Conservation (phyloP, 37 sponge, comb jelly and placozoan species). For the Tethya wilhelma region DNA sequence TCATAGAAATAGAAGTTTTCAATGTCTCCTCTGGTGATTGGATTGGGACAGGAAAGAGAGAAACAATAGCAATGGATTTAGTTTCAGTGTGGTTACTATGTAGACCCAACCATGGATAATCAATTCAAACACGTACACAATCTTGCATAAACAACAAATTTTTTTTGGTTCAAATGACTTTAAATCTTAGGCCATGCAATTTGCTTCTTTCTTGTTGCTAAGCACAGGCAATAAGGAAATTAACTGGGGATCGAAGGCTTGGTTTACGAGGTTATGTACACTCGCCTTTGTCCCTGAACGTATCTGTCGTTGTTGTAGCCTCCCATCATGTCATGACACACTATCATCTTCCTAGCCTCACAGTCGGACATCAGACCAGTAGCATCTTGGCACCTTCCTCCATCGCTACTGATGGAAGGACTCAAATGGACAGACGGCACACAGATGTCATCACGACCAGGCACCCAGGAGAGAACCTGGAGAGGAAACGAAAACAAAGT, state of each 20-base stretch:
- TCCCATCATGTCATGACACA: slow-evolving; percentile 99
- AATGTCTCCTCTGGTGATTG: slow-evolving; percentile 3
- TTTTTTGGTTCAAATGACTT: no score
- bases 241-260: background rate
- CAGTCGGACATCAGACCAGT: background rate
- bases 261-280: background rate
- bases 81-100: background rate
- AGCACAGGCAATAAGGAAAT: no score
- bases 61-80: background rate
- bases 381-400: background rate
- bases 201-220: background rate
- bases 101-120: background rate
- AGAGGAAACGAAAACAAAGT: no score
- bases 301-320: slow-evolving; percentile 89
- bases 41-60: slow-evolving; percentile 3
- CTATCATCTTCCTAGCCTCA: slow-evolving; percentile 55
- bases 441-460: slow-evolving; percentile 63
- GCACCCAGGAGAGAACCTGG: slow-evolving; percentile 57
- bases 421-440: slow-evolving; percentile 59
- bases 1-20: slow-evolving; percentile 92
- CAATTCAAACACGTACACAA: background rate
- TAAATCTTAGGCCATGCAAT: background rate
- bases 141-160: background rate
- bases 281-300: slow-evolving; percentile 64
- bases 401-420: no score